A percentile compares a stretch with the other conserved stretches of the same genome.
These are phyloP conservation scores for Aphyosemion australe DNA, from an alignment of 2,113 vertebrate genomes.

Conservation along the genomic window DNA sequence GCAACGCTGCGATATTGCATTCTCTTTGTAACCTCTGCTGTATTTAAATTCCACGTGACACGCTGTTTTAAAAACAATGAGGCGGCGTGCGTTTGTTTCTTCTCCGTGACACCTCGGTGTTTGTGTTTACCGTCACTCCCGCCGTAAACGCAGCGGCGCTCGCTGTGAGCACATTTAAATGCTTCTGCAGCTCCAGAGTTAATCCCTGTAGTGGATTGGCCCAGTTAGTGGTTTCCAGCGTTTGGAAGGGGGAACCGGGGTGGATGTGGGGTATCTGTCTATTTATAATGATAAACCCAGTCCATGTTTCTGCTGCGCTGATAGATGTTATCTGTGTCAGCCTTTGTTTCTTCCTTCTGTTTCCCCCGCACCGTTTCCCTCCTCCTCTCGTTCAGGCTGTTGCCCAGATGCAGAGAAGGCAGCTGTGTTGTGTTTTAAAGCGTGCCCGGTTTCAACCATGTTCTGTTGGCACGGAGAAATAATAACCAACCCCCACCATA, in stretches of 20 bases:
- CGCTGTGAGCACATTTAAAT: slow-evolving; percentile 61
- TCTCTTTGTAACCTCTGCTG: slow-evolving; percentile 27
- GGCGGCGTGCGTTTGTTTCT: slow-evolving; percentile 18
- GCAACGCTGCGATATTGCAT: slow-evolving; percentile 5
- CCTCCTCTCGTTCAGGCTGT: slow-evolving; percentile 37
- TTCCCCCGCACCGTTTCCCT: slow-evolving; percentile 39
- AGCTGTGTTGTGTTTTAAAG: slow-evolving; percentile 66
- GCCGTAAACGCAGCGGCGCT: slow-evolving; percentile 48
- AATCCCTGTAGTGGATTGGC: slow-evolving; percentile 78
- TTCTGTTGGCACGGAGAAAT: slow-evolving; percentile 53
- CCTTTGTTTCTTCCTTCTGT: slow-evolving; percentile 64
- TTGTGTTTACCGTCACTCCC: slow-evolving; percentile 70
- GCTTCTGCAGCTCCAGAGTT: slow-evolving; percentile 64
- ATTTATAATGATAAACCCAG: slow-evolving; percentile 61
- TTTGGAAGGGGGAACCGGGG: slow-evolving; percentile 60
- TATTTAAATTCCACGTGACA: slow-evolving; percentile 13
- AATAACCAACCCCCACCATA: slow-evolving; percentile 60
- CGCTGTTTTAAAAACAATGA: slow-evolving; percentile 20
- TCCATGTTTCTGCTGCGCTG: slow-evolving; percentile 57
- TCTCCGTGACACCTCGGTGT: slow-evolving; percentile 45
- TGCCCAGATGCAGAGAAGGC: slow-evolving; percentile 69
- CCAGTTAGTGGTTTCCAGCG: slow-evolving; percentile 69
- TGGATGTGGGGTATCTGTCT: slow-evolving; percentile 45
- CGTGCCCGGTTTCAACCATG: slow-evolving; percentile 65
- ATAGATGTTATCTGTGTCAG: slow-evolving; percentile 76